phyloP scores from a whole-genome alignment of 2,797 vertebrate genomes.

The Acanthopagrus latus region DNA sequence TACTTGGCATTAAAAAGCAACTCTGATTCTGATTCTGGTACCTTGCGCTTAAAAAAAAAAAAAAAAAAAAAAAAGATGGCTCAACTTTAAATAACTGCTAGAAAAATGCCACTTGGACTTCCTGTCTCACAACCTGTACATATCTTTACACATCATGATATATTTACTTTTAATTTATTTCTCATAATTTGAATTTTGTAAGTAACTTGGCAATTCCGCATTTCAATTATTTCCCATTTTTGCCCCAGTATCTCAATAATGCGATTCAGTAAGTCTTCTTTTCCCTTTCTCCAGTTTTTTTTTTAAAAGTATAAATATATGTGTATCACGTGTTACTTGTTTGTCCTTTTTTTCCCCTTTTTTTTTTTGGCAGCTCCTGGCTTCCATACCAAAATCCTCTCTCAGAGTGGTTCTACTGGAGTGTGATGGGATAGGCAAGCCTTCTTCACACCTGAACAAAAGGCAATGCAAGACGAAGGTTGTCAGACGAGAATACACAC shows the following conservation, averaged over 20 bases:
- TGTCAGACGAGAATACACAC: constrained; percentile 78
- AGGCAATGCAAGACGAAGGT: constrained; percentile 47
- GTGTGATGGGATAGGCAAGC: not conserved
- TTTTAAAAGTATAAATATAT: too few species aligned
- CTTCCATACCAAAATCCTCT: not conserved
- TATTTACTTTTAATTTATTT: too few species aligned
- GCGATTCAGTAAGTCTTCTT: not conserved
- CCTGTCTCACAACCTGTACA: too few species aligned
- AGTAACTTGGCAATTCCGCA: too few species aligned
- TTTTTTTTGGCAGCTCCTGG: not conserved
- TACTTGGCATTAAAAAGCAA: too few species aligned
- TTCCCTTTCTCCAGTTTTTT: not conserved
- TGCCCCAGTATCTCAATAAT: not conserved
- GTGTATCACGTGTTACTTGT: not conserved
- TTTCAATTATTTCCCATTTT: not conserved
- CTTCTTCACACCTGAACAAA: constrained; percentile 16
- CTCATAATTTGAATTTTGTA: too few species aligned
- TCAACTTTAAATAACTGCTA: too few species aligned
- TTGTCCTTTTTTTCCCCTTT: not conserved
- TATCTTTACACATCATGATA: too few species aligned
- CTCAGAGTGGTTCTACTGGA: not conserved
- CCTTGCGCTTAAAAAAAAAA: too few species aligned
- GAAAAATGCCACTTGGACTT: too few species aligned
- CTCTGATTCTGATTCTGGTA: too few species aligned
- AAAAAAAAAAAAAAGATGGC: too few species aligned